Conservation (phyloP, 2,113 vertebrate genomes). For the Nycticryphes semicollaris region DNA sequence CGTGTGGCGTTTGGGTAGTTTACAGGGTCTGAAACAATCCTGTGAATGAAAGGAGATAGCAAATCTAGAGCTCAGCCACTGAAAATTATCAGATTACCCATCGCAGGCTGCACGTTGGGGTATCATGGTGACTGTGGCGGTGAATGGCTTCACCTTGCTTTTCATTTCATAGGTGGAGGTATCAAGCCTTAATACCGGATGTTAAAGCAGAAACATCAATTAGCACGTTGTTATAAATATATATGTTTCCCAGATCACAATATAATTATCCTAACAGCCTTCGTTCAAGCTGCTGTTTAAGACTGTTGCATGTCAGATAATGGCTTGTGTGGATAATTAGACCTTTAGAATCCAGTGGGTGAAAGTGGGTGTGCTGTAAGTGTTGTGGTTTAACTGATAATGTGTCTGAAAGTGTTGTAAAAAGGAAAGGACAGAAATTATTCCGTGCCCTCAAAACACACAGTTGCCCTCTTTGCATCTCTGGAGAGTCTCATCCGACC, state of each 20-base stretch:
- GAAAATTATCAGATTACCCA: neutral
- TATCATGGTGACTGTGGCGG: neutral
- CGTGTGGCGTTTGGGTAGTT: neutral
- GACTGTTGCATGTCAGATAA: neutral
- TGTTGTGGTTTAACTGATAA: neutral
- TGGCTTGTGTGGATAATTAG: neutral
- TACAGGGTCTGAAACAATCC: neutral
- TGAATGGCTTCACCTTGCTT: neutral
- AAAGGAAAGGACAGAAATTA: neutral
- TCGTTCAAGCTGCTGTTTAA: neutral
- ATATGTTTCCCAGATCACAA: neutral
- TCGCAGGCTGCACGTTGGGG: neutral
- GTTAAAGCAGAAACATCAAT: neutral
- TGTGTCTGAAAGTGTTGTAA: neutral
- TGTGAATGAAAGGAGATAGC: neutral
- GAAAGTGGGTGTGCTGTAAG: neutral
- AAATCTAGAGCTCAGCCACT: neutral
- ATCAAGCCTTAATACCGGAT: neutral
- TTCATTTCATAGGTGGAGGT: neutral
- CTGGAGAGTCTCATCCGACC: neutral
- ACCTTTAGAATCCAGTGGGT: neutral
- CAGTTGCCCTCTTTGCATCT: neutral
- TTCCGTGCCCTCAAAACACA: neutral
- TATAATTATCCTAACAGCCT: neutral
- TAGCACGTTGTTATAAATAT: neutral